phyloP scores from a whole-genome alignment of 2,113 vertebrate species.

The Genyomyrus donnyi region DNA sequence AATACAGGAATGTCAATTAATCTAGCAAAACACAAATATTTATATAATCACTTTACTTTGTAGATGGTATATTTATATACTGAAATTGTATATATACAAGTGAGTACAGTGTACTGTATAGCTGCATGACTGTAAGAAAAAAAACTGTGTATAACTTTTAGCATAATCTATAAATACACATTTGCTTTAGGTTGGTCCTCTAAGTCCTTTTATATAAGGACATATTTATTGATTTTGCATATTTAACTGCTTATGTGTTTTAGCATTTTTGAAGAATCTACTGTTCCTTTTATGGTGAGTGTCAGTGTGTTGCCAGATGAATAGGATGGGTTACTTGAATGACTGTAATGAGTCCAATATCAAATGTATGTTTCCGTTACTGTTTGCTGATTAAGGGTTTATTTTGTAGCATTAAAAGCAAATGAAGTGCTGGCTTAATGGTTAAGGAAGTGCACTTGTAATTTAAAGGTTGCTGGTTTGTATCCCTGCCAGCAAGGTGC shows the following conservation, averaged over 20 bases:
- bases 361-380: too few relatives aligned
- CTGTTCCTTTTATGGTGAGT: neutral
- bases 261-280: neutral
- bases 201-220: neutral
- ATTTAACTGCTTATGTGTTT: neutral
- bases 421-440: too few relatives aligned
- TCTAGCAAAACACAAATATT: neutral
- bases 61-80: neutral
- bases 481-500: too few relatives aligned
- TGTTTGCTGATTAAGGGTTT: too few relatives aligned
- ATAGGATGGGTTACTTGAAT: neutral
- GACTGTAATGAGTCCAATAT: too few relatives aligned
- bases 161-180: neutral
- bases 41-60: neutral
- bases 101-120: neutral
- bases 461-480: too few relatives aligned
- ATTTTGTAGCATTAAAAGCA: too few relatives aligned
- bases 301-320: neutral
- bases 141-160: neutral
- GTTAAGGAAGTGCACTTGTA: too few relatives aligned
- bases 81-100: neutral
- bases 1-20: neutral
- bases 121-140: neutral
- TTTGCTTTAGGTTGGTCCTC: neutral
- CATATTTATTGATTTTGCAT: neutral